A percentile compares a stretch with the other conserved stretches of the same genome.
Evolutionary conservation across 2,888 invertebrate genomes (phyloP).

Genomic region (Halictus quadricinctus): DNA sequence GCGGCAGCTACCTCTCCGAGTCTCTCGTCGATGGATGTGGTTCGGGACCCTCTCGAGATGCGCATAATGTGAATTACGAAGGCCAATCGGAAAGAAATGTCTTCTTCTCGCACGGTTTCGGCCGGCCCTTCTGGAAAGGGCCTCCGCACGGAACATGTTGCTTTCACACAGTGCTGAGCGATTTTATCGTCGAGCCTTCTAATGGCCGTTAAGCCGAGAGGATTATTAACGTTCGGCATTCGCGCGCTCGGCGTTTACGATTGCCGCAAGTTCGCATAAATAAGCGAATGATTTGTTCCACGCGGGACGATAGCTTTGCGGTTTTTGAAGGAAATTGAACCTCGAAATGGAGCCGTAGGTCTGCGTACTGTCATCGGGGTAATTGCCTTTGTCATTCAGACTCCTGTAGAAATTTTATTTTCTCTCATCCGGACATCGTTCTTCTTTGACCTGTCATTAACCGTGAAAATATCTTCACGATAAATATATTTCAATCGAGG

Average conservation of each 20-base stretch:
- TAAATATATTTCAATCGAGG: too few relatives aligned
- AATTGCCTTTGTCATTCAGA: not conserved
- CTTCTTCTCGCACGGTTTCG: slow-evolving; percentile 57
- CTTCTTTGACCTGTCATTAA: too few relatives aligned
- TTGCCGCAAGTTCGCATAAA: slow-evolving; percentile 16
- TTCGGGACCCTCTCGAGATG: not conserved
- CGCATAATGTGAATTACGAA: slow-evolving; percentile 58
- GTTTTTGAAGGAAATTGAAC: slow-evolving; percentile 17
- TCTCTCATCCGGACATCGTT: too few relatives aligned
- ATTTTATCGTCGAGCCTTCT: slow-evolving; percentile 41
- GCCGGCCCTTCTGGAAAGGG: not conserved
- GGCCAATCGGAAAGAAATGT: slow-evolving; percentile 60
- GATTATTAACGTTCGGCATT: slow-evolving; percentile 24
- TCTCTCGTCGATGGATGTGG: not conserved
- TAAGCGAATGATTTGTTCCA: slow-evolving; percentile 15
- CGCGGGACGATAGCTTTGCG: slow-evolving; percentile 20
- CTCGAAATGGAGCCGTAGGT: not conserved
- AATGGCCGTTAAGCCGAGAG: slow-evolving; percentile 21
- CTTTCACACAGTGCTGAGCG: not conserved
- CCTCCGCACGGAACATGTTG: not conserved
- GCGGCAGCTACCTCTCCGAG: slow-evolving; percentile 25
- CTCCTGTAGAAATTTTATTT: too few relatives aligned
- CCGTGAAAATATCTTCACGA: too few relatives aligned
- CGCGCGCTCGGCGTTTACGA: slow-evolving; percentile 3
- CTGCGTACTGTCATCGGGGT: not conserved